These are phyloP conservation scores for Drosophila prolongata DNA, from an alignment of 2,888 invertebrate species.

Conservation along the genomic window DNA sequence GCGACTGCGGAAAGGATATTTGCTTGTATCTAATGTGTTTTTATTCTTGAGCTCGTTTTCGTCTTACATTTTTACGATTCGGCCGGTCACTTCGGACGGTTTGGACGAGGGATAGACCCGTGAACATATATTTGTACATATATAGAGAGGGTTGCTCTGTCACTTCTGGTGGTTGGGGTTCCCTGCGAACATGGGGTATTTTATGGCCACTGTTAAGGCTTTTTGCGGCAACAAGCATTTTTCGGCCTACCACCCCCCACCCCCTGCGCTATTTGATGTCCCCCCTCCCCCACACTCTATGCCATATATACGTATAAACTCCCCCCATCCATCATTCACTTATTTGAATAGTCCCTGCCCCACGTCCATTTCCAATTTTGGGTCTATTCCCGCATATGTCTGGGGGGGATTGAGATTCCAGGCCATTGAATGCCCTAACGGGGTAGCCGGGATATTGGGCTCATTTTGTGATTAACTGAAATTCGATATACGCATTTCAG, in stretches of 20 bases:
- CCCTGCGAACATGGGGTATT: slow-evolving; percentile 57
- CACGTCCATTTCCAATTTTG: slow-evolving; percentile 25
- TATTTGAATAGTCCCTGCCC: slow-evolving; percentile 47
- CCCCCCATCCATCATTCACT: slow-evolving; percentile 35
- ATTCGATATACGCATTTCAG: slow-evolving; percentile 34
- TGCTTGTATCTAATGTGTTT: slow-evolving; percentile 81
- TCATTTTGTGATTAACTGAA: slow-evolving; percentile 43
- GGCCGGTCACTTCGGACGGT: slow-evolving; percentile 68
- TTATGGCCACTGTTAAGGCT: slow-evolving; percentile 73
- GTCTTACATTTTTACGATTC: slow-evolving; percentile 79
- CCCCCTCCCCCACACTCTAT: slow-evolving; percentile 2
- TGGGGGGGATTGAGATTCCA: slow-evolving; percentile 13
- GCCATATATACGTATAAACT: neutral
- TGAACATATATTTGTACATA: neutral
- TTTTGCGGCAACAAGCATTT: slow-evolving; percentile 55
- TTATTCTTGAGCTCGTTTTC: slow-evolving; percentile 80
- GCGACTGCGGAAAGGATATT: slow-evolving; percentile 68
- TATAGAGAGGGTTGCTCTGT: slow-evolving; percentile 64
- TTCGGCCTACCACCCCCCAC: slow-evolving; percentile 5
- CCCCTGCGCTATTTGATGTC: slow-evolving; percentile 60
- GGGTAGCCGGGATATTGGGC: slow-evolving; percentile 35
- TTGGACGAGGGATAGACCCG: slow-evolving; percentile 55
- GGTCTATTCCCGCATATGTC: slow-evolving; percentile 13
- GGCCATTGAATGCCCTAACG: slow-evolving; percentile 23
- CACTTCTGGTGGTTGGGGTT: slow-evolving; percentile 34